Percentiles rank a stretch among this genome's conserved stretches.
Evolutionary conservation across 2,797 vertebrate species (phyloP).

Genomic region (Petrocephalus sullivani): DNA sequence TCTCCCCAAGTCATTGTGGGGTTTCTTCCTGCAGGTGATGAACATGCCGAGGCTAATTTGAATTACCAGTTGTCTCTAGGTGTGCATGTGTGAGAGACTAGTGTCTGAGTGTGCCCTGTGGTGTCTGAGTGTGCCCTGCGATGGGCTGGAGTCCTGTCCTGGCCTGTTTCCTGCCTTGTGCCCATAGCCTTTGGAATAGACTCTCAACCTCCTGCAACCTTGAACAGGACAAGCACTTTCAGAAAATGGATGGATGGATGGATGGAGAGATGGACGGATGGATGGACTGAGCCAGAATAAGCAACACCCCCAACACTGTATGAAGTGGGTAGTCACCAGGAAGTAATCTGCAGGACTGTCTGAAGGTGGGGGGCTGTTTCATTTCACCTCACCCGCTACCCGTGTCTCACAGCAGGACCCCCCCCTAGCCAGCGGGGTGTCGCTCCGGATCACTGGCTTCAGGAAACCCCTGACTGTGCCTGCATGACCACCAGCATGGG

Average conservation of each 20-base stretch:
- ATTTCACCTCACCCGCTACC: constrained; percentile 13
- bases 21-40: no score
- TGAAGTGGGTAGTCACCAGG: background rate
- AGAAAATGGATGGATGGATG: background rate
- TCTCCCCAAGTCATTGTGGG: background rate
- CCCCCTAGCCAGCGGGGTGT: background rate
- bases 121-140: background rate
- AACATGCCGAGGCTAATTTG: no score
- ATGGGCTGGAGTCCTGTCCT: background rate
- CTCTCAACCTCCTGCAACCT: background rate
- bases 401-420: background rate
- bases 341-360: background rate
- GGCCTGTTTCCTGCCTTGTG: no score
- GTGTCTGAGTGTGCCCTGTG: background rate
- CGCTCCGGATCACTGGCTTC: constrained; percentile 4
- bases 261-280: background rate
- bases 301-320: background rate
- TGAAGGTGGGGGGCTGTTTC: background rate
- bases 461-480: background rate
- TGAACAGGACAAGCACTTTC: background rate
- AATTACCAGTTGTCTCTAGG: no score
- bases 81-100: no score
- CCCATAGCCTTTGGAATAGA: background rate
- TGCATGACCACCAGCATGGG: constrained; percentile 11
- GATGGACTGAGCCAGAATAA: background rate